These are phyloP conservation scores for Phrynosoma blainvillii DNA, from an alignment of 2,113 vertebrate genomes.

Conservation along the genomic window DNA sequence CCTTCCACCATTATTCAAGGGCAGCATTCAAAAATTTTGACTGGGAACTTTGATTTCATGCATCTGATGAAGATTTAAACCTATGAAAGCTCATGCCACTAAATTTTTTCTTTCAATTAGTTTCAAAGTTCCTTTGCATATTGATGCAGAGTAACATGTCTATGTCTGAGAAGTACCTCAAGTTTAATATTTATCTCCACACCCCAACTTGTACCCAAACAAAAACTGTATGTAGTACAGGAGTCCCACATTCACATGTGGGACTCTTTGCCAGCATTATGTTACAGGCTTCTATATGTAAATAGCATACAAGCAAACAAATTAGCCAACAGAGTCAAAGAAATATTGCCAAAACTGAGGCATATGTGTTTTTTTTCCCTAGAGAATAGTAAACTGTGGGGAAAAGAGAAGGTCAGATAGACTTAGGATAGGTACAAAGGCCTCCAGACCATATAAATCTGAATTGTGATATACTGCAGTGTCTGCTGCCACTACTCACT, in stretches of 20 bases:
- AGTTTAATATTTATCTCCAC: background rate
- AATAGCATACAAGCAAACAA: background rate
- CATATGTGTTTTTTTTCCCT: background rate
- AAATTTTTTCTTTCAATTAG: too few relatives aligned
- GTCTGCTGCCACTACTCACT: background rate
- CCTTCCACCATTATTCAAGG: too few relatives aligned
- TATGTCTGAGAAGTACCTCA: background rate
- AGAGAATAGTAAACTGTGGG: background rate
- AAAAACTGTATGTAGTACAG: too few relatives aligned
- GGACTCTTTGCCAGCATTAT: background rate
- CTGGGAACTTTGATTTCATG: too few relatives aligned
- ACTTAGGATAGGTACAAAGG: background rate
- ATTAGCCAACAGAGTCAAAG: background rate
- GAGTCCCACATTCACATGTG: background rate
- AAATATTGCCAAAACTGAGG: background rate
- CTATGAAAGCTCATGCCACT: too few relatives aligned
- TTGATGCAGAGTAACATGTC: too few relatives aligned
- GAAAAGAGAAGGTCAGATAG: background rate
- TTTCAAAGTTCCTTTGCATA: too few relatives aligned
- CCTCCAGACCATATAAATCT: background rate
- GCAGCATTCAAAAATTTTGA: too few relatives aligned
- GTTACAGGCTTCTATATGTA: background rate
- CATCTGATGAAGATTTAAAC: too few relatives aligned
- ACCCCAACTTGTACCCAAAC: background rate
- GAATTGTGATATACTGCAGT: background rate